Base-by-base conservation (phyloP, 2,888 invertebrate species). In the Ypsolopha scabrella region DNA sequence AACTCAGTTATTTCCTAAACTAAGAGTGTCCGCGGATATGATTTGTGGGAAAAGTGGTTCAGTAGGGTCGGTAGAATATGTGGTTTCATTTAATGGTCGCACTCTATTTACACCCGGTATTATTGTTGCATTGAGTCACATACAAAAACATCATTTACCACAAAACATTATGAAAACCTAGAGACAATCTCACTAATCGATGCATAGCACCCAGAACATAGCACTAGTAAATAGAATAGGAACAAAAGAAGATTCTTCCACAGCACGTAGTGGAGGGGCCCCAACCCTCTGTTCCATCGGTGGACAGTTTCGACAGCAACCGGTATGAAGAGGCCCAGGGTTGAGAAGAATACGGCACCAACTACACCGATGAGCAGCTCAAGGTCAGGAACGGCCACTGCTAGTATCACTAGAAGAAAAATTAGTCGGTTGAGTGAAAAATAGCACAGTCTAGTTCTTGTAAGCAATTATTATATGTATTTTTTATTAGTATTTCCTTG, bases 341-440 rank as follows among this genome's bases (percentile, higher is more conserved):
- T 83, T 7, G 90, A 90, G 60, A 89, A 88, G 54, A 88, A 88
- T 13, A 88, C 80, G 0, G 94, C 90, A 6, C 95, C 95, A 1
- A 95, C 93, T 49, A 95, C 76, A 13, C 93, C 91, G 58, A 95
- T 94, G 59, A 94, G 91, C 0, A 93, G 88, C 49, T 92, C 93
- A 55, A 95, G 75, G 58, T 93, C 87, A 1, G 94, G 93, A 33
- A 95, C 91, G 10, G 89, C 80, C 3, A 90, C 88, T 0, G 93
- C 92, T 51, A 94, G 66, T 10, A 83, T 82, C 60, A 92, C 92
- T 80, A 87, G 65, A 60, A 83, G 60, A 14, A 75, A 52, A 10
- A 48, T 1, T 34, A 45, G 14, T 57, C 39, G 76, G 9, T 8
- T 4, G 13, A 8, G 9, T 13, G 24, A 13, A 41, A 41, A 3